phyloP scores from a whole-genome alignment of 2,797 vertebrate genomes.

The Otolemur crassicaudatus region DNA sequence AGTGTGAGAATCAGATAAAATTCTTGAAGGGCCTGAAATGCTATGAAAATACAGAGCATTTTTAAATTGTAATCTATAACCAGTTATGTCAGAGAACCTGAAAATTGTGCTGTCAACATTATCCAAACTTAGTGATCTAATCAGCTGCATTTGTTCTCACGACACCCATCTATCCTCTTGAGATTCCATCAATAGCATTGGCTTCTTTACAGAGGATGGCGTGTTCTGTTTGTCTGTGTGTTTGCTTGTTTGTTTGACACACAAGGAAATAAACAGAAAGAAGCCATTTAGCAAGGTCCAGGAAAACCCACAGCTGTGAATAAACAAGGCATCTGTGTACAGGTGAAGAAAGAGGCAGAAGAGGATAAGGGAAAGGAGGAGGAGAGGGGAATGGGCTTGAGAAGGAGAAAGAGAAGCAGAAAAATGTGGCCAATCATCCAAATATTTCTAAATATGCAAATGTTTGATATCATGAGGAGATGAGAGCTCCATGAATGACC shows the following conservation, averaged over 20 bases:
- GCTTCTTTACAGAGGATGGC: not conserved
- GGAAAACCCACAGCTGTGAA: not conserved
- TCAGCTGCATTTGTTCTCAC: not conserved
- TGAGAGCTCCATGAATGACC: not conserved
- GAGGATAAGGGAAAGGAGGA: not conserved
- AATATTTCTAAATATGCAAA: conserved; percentile 46
- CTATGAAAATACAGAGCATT: conserved; percentile 7
- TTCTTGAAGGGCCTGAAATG: not conserved
- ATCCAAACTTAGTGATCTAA: conserved; percentile 23
- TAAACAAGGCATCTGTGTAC: not conserved
- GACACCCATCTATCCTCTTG: not conserved
- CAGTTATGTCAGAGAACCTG: conserved; percentile 23
- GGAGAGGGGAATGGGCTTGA: not conserved
- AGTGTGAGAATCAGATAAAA: not conserved
- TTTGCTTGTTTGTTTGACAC: not conserved
- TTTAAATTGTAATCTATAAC: conserved; percentile 3
- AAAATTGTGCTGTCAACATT: conserved; percentile 9
- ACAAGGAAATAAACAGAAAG: conserved; percentile 53
- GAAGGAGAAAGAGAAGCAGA: not conserved
- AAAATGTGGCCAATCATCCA: not conserved
- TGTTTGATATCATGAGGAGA: not conserved
- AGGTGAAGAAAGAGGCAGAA: not conserved
- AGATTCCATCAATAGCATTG: not conserved
- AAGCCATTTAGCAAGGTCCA: not conserved
- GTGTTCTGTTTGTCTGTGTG: not conserved